A percentile compares a stretch with the other conserved stretches of the same genome.
Conservation (phyloP, 2,113 vertebrate species). For the Ornithorhynchus anatinus region DNA sequence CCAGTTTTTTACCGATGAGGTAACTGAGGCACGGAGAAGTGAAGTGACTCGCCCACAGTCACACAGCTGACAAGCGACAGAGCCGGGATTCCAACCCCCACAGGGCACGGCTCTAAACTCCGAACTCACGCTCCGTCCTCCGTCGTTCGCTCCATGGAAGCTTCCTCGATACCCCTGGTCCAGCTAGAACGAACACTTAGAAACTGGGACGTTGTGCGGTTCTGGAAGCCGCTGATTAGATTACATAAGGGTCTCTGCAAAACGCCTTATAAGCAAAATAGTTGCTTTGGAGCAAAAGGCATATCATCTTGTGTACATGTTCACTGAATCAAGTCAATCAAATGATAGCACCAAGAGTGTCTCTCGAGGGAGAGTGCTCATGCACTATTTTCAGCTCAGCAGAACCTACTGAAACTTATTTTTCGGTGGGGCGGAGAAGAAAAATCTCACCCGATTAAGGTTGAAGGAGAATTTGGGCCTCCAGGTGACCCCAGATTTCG, state of each 20-base stretch:
- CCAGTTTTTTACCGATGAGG: no score
- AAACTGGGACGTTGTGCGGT: not conserved
- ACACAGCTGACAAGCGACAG: no score
- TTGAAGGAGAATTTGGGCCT: no score
- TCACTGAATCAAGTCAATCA: slow-evolving; percentile 30
- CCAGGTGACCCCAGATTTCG: no score
- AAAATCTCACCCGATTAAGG: no score
- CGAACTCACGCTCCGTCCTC: no score
- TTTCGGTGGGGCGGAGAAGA: no score
- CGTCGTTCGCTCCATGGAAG: slow-evolving; percentile 6
- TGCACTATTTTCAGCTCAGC: not conserved
- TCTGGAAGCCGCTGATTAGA: slow-evolving; percentile 43
- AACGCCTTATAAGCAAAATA: slow-evolving; percentile 48
- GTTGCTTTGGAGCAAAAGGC: slow-evolving; percentile 34
- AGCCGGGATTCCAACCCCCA: no score
- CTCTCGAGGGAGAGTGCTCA: not conserved
- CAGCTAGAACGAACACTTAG: slow-evolving; percentile 43
- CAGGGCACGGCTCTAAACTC: no score
- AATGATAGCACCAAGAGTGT: slow-evolving; percentile 14
- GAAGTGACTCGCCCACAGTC: no score
- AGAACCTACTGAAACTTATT: not conserved
- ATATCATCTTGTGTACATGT: slow-evolving; percentile 2
- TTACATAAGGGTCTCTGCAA: slow-evolving; percentile 41
- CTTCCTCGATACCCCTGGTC: not conserved
- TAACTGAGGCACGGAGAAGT: no score